Base-by-base conservation (phyloP, 2,113 vertebrate genomes). In the Chionomys nivalis region DNA sequence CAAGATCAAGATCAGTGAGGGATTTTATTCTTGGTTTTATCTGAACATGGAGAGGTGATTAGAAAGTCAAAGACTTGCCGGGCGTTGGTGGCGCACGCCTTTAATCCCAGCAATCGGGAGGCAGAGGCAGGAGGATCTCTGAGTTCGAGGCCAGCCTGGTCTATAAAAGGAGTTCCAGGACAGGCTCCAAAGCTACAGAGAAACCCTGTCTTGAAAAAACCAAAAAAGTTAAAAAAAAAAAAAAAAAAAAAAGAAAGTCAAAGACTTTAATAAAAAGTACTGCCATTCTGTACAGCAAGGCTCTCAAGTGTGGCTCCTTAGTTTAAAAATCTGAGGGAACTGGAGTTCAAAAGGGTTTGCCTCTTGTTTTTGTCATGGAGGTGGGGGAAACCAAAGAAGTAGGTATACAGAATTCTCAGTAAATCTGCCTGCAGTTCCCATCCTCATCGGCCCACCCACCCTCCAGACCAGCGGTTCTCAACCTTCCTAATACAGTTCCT, bases 1-100 rank as follows among this genome's bases (percentile, higher is more conserved):
- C 0, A 7, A 26, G 17, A 17, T 6, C 10, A 36, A 3, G 24
- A 36, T 5, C 21, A 76, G 7, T 0, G 28, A 68, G 47, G 19
- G 28, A 3, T 23, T 55, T 55, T 73, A 28, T 19, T 26, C 44
- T 17, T 87, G 19, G 5, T 87, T 14, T 87, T 87, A 49, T 42
- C 61, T 65, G 14, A 66, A 63, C 16, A 65, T 17, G 11, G 61
- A 47, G 44, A 36, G 63, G 83, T 33, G n/a, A 47, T 66, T 47
- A 70, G 58, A 3, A 89, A 61, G 52, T 42, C 47, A 75, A 61
- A 12, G 44, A 44, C 44, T 44, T n/a, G n/a, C n/a, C n/a, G n/a
- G n/a, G n/a, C n/a, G n/a, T n/a, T n/a, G n/a, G n/a, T n/a, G n/a
- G n/a, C n/a, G n/a, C n/a, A n/a, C n/a, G n/a, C n/a, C n/a, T n/a